These are phyloP conservation scores for Phymanthus crucifer DNA, from an alignment of 92 coral and sea anemone genomes.

Conservation along the genomic window DNA sequence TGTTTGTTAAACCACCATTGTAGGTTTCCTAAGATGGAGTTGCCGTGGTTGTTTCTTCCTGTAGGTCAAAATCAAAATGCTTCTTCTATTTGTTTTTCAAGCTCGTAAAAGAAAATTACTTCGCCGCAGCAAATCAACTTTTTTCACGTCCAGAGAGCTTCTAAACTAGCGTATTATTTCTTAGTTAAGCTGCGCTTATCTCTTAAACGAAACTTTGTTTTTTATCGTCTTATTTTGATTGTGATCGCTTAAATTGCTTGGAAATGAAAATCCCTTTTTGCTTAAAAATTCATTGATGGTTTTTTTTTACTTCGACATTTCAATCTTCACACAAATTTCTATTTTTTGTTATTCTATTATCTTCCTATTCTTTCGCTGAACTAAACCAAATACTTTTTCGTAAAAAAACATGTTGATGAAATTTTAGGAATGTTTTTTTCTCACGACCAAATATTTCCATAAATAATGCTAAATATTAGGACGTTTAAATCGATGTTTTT, in stretches of 20 bases:
- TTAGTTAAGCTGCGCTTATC: not conserved
- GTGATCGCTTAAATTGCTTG: not conserved
- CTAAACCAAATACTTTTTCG: not conserved
- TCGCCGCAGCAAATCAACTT: not conserved
- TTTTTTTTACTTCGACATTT: not conserved
- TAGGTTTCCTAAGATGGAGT: not conserved
- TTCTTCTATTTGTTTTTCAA: not conserved
- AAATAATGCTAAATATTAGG: not conserved
- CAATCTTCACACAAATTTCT: not conserved
- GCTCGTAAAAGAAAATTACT: not conserved
- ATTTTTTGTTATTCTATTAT: not conserved
- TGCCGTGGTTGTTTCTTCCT: not conserved
- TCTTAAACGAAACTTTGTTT: not conserved
- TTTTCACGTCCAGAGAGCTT: not conserved
- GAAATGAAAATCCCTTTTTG: not conserved
- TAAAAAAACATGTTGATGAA: not conserved
- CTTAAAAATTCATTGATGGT: not conserved
- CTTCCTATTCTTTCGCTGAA: not conserved
- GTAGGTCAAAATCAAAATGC: not conserved
- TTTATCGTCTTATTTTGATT: not conserved
- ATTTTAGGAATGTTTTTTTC: not conserved
- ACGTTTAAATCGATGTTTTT: not conserved
- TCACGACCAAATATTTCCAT: not conserved
- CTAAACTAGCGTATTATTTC: not conserved
- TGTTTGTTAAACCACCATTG: conserved; percentile 5